Base-by-base conservation (phyloP, 2,113 vertebrate genomes). In the Pedetes capensis region DNA sequence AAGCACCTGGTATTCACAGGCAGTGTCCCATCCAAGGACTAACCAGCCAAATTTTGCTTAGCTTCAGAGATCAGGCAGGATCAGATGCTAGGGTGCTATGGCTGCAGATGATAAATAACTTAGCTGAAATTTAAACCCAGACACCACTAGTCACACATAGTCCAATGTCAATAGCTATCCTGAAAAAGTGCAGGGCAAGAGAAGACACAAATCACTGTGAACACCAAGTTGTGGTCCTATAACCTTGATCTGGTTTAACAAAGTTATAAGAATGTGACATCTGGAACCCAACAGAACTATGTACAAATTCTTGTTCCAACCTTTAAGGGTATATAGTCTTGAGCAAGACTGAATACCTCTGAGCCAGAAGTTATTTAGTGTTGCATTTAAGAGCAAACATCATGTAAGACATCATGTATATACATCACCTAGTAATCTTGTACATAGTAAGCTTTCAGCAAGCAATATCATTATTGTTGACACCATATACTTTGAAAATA, bases 51-150 rank as follows among this genome's bases (percentile, higher is more conserved):
- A n/a, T n/a, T n/a, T n/a, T n/a, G n/a, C n/a, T n/a, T n/a, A n/a
- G n/a, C n/a, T n/a, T n/a, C n/a, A n/a, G n/a, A n/a, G n/a, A n/a
- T n/a, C n/a, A n/a, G n/a, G n/a, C n/a, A n/a, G n/a, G n/a, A n/a
- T n/a, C n/a, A n/a, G n/a, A n/a, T n/a, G n/a, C n/a, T n/a, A n/a
- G n/a, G n/a, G n/a, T n/a, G n/a, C n/a, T n/a, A n/a, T n/a, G n/a
- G n/a, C n/a, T n/a, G n/a, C n/a, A n/a, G n/a, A n/a, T 53, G 25
- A 6, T 61, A 69, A 92, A 87, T 49, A 13, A 13, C 14, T 69
- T 25, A 94, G n/a, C 23, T 53, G 7, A 89, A 92, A 78, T 90
- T 79, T 71, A 74, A 93, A 95, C 29, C 53, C 42, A 85, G 37
- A 85, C 25, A 93, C 11, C 2, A 32, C 11, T 64, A 87, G 12